phyloP scores from a whole-genome alignment of 1,140 invertebrate genomes.

The Hycleus phaleratus region DNA sequence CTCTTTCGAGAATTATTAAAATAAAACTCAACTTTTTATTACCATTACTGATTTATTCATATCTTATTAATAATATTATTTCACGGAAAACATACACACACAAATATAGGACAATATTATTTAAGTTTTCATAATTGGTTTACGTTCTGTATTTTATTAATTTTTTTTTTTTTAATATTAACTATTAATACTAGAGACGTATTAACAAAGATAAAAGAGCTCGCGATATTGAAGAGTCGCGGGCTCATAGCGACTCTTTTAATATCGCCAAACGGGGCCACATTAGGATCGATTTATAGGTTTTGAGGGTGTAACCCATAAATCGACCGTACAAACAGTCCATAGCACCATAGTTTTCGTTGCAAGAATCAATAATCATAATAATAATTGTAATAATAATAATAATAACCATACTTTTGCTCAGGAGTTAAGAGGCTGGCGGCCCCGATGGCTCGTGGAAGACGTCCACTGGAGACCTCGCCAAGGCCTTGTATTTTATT shows the following conservation, averaged over 20 bases:
- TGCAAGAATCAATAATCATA: slow-evolving; percentile 28
- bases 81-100: slow-evolving; percentile 40
- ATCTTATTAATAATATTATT: slow-evolving; percentile 27
- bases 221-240: slow-evolving; percentile 21
- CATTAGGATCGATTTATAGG: slow-evolving; percentile 22
- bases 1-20: neutral
- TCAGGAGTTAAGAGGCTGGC: slow-evolving; percentile 20
- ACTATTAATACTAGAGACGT: slow-evolving; percentile 37
- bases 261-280: slow-evolving; percentile 17
- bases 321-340: slow-evolving; percentile 28
- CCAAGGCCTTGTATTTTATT: slow-evolving; percentile 19
- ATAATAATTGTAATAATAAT: neutral
- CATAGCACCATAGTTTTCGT: slow-evolving; percentile 41
- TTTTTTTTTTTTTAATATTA: slow-evolving; percentile 23
- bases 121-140: slow-evolving; percentile 19
- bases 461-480: slow-evolving; percentile 38
- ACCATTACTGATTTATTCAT: slow-evolving; percentile 29
- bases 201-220: slow-evolving; percentile 34
- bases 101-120: slow-evolving; percentile 40
- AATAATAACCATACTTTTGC: neutral
- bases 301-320: slow-evolving; percentile 7
- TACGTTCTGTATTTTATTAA: too few species aligned
- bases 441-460: slow-evolving; percentile 34
- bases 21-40: neutral
- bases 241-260: slow-evolving; percentile 31